Base-by-base conservation (phyloP, 2,113 vertebrate species). In the Sander lucioperca region DNA sequence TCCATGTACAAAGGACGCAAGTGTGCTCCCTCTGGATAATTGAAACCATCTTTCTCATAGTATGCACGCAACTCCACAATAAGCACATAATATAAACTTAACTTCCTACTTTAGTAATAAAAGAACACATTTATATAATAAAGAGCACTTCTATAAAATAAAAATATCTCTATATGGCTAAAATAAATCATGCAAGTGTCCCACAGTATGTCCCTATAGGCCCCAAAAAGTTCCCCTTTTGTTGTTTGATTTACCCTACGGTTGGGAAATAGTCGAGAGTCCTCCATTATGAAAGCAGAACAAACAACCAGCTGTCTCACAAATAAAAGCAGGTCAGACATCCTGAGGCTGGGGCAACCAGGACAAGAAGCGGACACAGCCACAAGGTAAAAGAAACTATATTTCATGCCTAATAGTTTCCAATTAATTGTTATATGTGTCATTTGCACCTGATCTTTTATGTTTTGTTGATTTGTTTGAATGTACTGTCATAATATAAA, bases 281-380 rank as follows among this genome's bases (percentile, higher is more conserved):
- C 30, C 25, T 16, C 3, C 3, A 30, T 43, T n/a, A 43, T 68
- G 33, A 45, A 51, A 56, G 61, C 43, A 59, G 15, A 27, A 15
- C 69, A 65, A 58, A 23, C 21, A 51, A 9, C 2, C 30, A 33
- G 30, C 19, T 27, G 5, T 16, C 14, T 15, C 21, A 33, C 16
- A 65, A 23, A 86, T 74, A 54, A 64, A 79, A 59, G 43, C 15
- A 16, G 58, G 7, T 14, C 30, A 68, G 21, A 45, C 57, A 74
- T 19, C 25, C 21, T 1, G 0, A 54, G 70, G 3, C 7, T 30
- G 59, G 36, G 19, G 6, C 48, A 16, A 58, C 7, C 19, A 73
- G 19, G 27, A 53, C 43, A 63, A 16, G 58, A 50, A 45, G 25
- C 72, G n/a, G 19, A 69, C 47, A 74, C 18, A 30, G 53, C 13